Evolutionary conservation across 92 coral and sea anemone genomes (phyloP).

Genomic region (Anthopleura xanthogrammica): DNA sequence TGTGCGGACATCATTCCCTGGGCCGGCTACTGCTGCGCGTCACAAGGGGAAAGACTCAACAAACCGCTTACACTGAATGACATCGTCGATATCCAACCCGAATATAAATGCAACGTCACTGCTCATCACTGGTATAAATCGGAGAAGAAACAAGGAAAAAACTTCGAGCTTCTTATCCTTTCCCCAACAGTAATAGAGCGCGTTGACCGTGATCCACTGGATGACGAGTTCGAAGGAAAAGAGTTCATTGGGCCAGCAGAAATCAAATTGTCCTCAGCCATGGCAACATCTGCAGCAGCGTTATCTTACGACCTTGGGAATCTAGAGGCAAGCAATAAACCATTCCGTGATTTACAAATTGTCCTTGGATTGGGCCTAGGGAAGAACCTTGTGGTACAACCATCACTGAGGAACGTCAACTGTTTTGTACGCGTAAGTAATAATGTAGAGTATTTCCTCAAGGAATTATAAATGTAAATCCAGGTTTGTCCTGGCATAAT

Average conservation of each 20-base stretch:
- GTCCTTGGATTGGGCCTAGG: conserved; percentile 79
- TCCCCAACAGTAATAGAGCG: conserved; percentile 61
- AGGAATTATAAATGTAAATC: no score
- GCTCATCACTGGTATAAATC: conserved; percentile 66
- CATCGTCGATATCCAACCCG: conserved; percentile 63
- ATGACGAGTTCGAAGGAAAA: conserved; percentile 54
- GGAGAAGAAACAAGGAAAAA: conserved; percentile 10
- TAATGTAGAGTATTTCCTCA: background rate
- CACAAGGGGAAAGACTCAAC: conserved; percentile 35
- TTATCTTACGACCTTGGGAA: conserved; percentile 73
- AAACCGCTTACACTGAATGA: conserved; percentile 68
- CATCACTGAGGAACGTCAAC: background rate
- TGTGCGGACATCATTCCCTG: conserved; percentile 57
- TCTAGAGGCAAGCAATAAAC: conserved; percentile 33
- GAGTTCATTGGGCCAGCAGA: conserved; percentile 62
- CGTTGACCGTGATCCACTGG: conserved; percentile 42
- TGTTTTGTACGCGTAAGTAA: conserved; percentile 41
- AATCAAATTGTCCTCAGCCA: conserved; percentile 72
- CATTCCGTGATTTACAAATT: conserved; percentile 66
- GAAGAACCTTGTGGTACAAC: conserved; percentile 47
- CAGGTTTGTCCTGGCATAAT: no score
- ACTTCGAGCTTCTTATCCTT: conserved; percentile 53
- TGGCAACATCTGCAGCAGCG: conserved; percentile 90
- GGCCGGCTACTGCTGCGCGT: conserved; percentile 19
- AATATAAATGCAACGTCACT: conserved; percentile 77